Percentiles rank a stretch among this genome's conserved stretches.
phyloP scores from a whole-genome alignment of 2,797 vertebrate genomes.

The Leuciscus waleckii region DNA sequence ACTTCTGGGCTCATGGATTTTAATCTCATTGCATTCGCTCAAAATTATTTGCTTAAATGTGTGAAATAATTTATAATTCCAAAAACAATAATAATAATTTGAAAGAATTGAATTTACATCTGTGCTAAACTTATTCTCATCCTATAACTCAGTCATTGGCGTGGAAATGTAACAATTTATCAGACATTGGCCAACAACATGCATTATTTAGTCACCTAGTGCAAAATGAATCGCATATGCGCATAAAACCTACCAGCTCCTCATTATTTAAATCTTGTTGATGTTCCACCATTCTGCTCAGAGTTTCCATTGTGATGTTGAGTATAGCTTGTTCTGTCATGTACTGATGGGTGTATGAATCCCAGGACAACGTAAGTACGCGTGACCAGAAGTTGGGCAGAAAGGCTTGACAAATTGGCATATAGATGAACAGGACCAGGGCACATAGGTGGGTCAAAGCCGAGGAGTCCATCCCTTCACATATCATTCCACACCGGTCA shows the following conservation, averaged over 20 bases:
- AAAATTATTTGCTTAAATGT: too few species aligned
- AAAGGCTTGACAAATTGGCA: conserved; percentile 75
- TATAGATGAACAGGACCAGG: conserved; percentile 70
- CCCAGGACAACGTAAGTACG: conserved; percentile 80
- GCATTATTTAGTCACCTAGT: not conserved
- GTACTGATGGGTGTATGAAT: conserved; percentile 87
- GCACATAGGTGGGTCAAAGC: conserved; percentile 45
- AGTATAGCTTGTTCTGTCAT: conserved; percentile 85
- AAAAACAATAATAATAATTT: too few species aligned
- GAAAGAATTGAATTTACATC: too few species aligned
- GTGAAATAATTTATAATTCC: too few species aligned
- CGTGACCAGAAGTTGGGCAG: conserved; percentile 88
- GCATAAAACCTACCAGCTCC: conserved; percentile 67
- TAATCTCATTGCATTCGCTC: too few species aligned
- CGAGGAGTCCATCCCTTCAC: conserved; percentile 26
- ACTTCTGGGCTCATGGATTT: too few species aligned
- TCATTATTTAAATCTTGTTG: conserved; percentile 48
- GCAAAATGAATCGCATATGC: not conserved
- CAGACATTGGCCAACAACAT: not conserved
- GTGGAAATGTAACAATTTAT: not conserved
- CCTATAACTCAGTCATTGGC: not conserved
- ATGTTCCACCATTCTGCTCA: conserved; percentile 67
- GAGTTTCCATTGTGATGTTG: conserved; percentile 83
- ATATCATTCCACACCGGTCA: conserved; percentile 56
- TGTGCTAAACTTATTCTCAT: not conserved